Conservation (phyloP, 2,888 invertebrate genomes). For the Pristionchus maxplancki region DNA sequence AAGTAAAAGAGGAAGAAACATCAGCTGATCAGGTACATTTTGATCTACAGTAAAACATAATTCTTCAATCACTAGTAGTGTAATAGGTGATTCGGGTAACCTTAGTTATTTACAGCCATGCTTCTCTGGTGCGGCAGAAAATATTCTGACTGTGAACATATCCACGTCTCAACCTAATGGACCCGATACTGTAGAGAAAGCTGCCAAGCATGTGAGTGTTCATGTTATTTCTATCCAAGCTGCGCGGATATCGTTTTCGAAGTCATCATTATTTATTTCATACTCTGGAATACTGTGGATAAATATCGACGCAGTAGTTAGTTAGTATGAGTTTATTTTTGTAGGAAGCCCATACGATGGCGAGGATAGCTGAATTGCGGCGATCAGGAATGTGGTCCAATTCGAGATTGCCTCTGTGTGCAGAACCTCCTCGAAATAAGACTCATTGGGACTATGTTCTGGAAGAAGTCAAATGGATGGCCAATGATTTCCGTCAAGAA, state of each 20-base stretch:
- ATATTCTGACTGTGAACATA: slow-evolving; percentile 40
- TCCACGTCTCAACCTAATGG: background rate
- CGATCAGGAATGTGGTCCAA: slow-evolving; percentile 89
- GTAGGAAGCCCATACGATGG: slow-evolving; percentile 93
- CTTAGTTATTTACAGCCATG: background rate
- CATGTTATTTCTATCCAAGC: background rate
- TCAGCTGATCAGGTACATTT: background rate
- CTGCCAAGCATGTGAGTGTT: slow-evolving; percentile 40
- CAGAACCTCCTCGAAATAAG: slow-evolving; percentile 91
- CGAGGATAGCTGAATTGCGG: slow-evolving; percentile 91
- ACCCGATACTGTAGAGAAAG: slow-evolving; percentile 51
- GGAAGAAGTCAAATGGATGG: slow-evolving; percentile 95
- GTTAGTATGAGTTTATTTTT: too few relatives aligned
- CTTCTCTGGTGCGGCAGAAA: background rate
- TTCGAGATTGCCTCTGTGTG: slow-evolving; percentile 81
- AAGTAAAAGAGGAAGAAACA: slow-evolving; percentile 39
- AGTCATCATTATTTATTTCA: too few relatives aligned
- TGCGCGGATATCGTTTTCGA: too few relatives aligned
- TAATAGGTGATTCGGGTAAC: too few relatives aligned
- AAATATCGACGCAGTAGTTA: too few relatives aligned
- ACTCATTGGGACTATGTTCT: slow-evolving; percentile 98
- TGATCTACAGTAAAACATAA: background rate
- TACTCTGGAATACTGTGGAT: background rate
- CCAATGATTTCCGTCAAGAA: slow-evolving; percentile 97
- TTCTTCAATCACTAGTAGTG: background rate